Evolutionary conservation across 2,113 vertebrate genomes (phyloP).

Genomic region (Camarhynchus parvulus): DNA sequence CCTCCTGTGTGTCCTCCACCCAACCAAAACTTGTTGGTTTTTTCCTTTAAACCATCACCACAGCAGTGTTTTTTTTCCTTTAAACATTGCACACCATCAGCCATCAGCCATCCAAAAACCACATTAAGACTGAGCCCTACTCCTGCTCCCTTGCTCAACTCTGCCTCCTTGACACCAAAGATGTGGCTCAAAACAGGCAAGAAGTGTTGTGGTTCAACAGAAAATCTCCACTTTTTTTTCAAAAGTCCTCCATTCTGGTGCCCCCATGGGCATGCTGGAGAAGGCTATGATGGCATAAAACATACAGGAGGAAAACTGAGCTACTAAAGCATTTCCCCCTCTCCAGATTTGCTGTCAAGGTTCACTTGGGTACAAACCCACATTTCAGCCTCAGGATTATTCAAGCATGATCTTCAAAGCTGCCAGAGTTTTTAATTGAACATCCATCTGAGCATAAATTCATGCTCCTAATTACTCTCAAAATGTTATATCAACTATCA

Average conservation of each 20-base stretch:
- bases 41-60: background rate
- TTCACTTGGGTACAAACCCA: slow-evolving; percentile 28
- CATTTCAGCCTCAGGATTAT: slow-evolving; percentile 7
- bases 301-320: background rate
- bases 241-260: background rate
- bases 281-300: background rate
- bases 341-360: background rate
- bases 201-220: background rate
- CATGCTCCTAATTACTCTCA: slow-evolving; percentile 13
- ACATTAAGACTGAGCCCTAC: background rate
- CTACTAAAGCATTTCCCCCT: background rate
- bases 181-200: background rate
- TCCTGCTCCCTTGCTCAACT: background rate
- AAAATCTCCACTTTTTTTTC: background rate
- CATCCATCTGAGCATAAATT: slow-evolving; percentile 48
- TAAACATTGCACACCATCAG: background rate
- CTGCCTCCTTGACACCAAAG: background rate
- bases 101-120: background rate
- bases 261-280: background rate
- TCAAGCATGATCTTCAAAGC: slow-evolving; percentile 39
- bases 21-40: background rate
- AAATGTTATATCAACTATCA: slow-evolving; percentile 39
- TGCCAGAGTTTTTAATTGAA: slow-evolving; percentile 53
- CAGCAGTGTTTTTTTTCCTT: background rate
- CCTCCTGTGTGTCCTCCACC: fast-evolving